phyloP scores from a whole-genome alignment of 2,797 vertebrate genomes.

The Gastrophryne carolinensis region DNA sequence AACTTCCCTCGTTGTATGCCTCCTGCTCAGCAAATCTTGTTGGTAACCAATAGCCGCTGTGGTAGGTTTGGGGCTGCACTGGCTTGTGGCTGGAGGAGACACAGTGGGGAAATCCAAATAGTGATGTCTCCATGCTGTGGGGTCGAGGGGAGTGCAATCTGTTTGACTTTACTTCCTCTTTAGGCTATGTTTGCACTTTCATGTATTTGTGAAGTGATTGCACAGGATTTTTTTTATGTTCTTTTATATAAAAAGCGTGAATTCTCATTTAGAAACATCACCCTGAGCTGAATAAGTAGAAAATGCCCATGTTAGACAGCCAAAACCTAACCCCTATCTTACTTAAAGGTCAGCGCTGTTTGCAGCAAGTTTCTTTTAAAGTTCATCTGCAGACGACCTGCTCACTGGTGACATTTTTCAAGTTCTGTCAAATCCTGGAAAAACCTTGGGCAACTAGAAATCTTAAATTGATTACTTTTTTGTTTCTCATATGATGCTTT shows the following conservation, averaged over 20 bases:
- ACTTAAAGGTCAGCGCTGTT: slow-evolving; percentile 72
- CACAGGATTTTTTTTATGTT: neutral
- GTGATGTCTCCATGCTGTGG: no score
- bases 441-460: slow-evolving; percentile 53
- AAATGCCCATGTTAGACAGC: slow-evolving; percentile 58
- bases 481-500: slow-evolving; percentile 39
- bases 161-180: no score
- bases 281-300: slow-evolving; percentile 57
- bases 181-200: no score
- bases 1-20: no score
- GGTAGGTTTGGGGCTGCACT: no score
- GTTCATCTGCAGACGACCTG: slow-evolving; percentile 74
- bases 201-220: no score
- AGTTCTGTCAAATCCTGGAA: slow-evolving; percentile 67
- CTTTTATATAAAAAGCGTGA: no score
- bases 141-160: no score
- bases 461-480: slow-evolving; percentile 58
- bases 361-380: slow-evolving; percentile 69
- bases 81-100: no score
- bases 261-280: neutral
- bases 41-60: no score
- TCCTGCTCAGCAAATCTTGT: no score
- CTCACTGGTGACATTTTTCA: slow-evolving; percentile 72
- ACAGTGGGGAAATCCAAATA: no score
- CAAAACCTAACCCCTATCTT: slow-evolving; percentile 65